Evolutionary conservation across 2,797 vertebrate genomes (phyloP), one percentile per base, ranked within the genome.

Genomic region (Australoheros facetus): DNA sequence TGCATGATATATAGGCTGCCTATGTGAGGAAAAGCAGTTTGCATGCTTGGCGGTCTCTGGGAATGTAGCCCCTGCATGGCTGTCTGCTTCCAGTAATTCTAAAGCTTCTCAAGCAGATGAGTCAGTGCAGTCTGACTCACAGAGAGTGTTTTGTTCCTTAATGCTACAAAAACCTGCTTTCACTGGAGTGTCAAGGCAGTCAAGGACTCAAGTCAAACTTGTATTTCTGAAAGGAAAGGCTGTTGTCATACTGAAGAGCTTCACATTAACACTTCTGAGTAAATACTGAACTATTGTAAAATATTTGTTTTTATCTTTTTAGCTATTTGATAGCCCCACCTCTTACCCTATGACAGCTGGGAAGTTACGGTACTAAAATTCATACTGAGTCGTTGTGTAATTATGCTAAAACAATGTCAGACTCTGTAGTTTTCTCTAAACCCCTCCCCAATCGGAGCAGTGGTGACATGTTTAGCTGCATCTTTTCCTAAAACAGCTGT

Each of bases 1-100:
- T 1, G 39, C 45, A 16, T 90, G 88, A 92, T 89, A 58, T 90
- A 89, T 90, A 53, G 71, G 79, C 77, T 58, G 1, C 74, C 81
- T 45, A 59, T 45, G 82, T 79, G 88, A 90, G 81, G 71, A 71
- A 87, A 90, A 91, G 86, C 88, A 85, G 89, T 85, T 77, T 79
- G 81, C 79, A 76, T 86, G 88, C 82, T 82, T 10, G 64, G 74
- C 23, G 28, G 79, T 71, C 77, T 76, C 78, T 54, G 81, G 79
- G 89, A 74, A 76, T 88, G 75, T 5, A 51, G 78, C 58, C 71
- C 30, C 48, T 39, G 28, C 62, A 45, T 57, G 85, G 62, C 57
- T 21, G 82, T 84, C 84, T 77, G 83, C 83, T 71, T 78, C 34
- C 56, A 81, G 75, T 8, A 78, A 82, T 74, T 62, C 74, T 76